Percentiles rank a stretch among this genome's conserved stretches.
Conservation (phyloP, 2,113 vertebrate species). For the Chlamydotis undulata region DNA sequence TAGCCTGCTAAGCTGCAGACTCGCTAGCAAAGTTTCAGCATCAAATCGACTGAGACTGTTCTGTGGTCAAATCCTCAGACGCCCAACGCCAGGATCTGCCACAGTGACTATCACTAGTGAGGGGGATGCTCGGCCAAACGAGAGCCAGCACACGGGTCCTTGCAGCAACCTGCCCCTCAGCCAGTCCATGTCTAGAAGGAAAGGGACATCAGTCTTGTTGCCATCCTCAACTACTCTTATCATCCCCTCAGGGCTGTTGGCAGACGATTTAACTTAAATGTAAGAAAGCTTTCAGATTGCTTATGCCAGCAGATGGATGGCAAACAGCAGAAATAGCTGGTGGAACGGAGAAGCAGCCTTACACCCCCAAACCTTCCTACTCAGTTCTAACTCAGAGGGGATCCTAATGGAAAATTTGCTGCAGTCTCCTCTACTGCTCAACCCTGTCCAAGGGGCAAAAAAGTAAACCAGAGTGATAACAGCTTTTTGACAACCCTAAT, state of each 20-base stretch:
- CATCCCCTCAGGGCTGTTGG: background rate
- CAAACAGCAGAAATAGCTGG: background rate
- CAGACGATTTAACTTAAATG: background rate
- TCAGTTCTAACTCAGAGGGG: background rate
- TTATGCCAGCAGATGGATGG: background rate
- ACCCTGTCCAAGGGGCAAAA: background rate
- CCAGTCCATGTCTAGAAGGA: accelerated
- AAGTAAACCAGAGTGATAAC: background rate
- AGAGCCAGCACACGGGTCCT: background rate
- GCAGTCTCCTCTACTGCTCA: background rate
- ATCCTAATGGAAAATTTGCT: background rate
- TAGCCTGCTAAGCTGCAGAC: background rate
- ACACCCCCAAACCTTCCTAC: background rate
- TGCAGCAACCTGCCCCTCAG: background rate
- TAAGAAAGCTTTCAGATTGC: background rate
- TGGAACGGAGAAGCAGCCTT: background rate
- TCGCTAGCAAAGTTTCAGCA: background rate
- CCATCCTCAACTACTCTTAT: background rate
- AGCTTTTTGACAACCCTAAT: background rate
- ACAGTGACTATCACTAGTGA: background rate
- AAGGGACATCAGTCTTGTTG: background rate
- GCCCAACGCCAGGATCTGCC: background rate
- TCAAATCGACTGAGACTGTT: background rate
- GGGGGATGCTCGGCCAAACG: accelerated
- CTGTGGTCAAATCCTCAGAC: background rate